Conservation (phyloP, 2,797 vertebrate genomes). For the Hydrophis major region DNA sequence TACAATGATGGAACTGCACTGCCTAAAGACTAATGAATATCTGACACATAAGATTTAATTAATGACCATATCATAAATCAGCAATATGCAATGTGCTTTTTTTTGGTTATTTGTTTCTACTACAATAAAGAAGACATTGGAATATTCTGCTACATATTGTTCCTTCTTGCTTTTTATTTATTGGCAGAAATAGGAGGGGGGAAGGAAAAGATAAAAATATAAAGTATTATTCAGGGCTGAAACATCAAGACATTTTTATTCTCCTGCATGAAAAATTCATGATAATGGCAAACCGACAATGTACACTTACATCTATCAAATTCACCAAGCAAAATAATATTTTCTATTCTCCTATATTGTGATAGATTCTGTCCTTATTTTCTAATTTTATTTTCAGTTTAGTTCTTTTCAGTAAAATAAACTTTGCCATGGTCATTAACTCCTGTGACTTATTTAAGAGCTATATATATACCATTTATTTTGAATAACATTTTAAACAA, state of each 20-base stretch:
- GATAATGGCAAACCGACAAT: neutral
- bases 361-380: neutral
- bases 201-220: neutral
- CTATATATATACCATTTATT: neutral
- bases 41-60: conserved; percentile 20
- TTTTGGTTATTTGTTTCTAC: neutral
- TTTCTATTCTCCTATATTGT: neutral
- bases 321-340: neutral
- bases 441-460: neutral
- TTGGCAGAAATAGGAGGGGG: neutral
- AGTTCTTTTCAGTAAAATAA: neutral
- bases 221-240: neutral
- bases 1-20: neutral
- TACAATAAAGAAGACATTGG: neutral
- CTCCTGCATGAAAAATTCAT: neutral
- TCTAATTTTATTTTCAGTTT: neutral
- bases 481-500: neutral
- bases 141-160: neutral
- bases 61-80: conserved; percentile 25
- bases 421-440: neutral
- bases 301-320: neutral
- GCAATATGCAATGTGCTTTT: neutral
- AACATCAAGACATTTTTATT: neutral
- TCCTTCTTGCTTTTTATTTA: neutral
- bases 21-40: neutral